A percentile compares a stretch with the other conserved stretches of the same genome.
Conservation (phyloP, 2,113 vertebrate genomes). For the Thamnaconus septentrionalis region DNA sequence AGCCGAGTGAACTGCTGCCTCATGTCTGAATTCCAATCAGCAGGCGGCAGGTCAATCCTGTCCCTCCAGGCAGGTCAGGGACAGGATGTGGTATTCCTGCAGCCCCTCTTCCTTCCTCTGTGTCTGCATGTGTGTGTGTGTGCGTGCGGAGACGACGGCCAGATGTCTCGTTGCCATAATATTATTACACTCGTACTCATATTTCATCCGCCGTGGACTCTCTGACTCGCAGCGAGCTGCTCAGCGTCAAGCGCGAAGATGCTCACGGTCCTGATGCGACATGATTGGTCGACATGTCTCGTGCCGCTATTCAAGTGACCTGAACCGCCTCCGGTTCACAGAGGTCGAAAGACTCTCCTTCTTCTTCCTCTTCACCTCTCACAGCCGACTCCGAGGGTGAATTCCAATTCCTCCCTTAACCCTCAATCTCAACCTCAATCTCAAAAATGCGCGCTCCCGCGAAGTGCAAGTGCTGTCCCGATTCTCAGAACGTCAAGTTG, state of each 20-base stretch:
- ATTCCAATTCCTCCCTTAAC: too few species aligned
- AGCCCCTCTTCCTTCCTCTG: neutral
- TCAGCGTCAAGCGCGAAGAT: neutral
- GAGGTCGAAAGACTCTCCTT: too few species aligned
- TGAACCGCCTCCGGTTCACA: too few species aligned
- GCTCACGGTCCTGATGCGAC: too few species aligned
- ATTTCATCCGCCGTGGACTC: slow-evolving; percentile 1
- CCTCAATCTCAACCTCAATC: too few species aligned
- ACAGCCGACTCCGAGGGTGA: too few species aligned
- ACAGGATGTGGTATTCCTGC: slow-evolving; percentile 3
- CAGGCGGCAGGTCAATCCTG: slow-evolving; percentile 24
- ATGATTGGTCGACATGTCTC: too few species aligned
- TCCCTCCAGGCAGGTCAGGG: slow-evolving; percentile 1
- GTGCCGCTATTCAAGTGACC: too few species aligned
- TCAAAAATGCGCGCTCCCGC: too few species aligned
- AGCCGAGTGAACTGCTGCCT: neutral
- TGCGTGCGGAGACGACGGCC: neutral
- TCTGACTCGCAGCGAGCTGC: neutral
- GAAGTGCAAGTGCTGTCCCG: too few species aligned
- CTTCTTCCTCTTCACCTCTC: too few species aligned
- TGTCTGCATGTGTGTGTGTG: neutral
- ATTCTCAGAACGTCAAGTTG: too few species aligned
- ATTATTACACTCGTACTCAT: slow-evolving; percentile 5
- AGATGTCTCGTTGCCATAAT: neutral
- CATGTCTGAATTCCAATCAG: slow-evolving; percentile 41